A percentile compares a stretch with the other conserved stretches of the same genome.
phyloP scores from a whole-genome alignment of 1,140 invertebrate species.

The Frieseomelitta varia region DNA sequence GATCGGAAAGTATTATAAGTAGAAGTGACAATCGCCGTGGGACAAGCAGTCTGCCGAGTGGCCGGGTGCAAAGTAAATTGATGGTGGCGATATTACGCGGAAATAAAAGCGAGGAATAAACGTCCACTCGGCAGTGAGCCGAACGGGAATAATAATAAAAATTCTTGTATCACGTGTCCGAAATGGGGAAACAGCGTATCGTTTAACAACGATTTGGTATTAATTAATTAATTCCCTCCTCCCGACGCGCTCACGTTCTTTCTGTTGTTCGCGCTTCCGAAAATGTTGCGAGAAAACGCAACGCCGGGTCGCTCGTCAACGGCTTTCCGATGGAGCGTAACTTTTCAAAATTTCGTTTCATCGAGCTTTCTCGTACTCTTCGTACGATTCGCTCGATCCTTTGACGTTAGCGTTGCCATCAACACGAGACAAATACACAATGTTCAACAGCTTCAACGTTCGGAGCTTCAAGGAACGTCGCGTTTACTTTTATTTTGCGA shows the following conservation, averaged over 20 bases:
- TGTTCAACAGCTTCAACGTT: too few relatives aligned
- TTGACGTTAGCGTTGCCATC: too few relatives aligned
- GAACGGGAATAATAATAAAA: background rate
- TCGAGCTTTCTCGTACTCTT: too few relatives aligned
- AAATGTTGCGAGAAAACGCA: too few relatives aligned
- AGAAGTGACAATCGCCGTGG: constrained; percentile 65
- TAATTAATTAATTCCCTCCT: constrained; percentile 27
- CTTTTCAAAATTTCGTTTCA: too few relatives aligned
- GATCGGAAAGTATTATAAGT: constrained; percentile 67
- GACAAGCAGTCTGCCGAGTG: constrained; percentile 52
- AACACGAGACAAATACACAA: too few relatives aligned
- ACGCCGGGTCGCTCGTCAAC: too few relatives aligned
- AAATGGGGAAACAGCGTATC: background rate
- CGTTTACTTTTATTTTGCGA: too few relatives aligned
- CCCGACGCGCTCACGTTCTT: background rate
- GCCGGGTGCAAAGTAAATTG: constrained; percentile 48
- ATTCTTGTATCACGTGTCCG: constrained; percentile 6
- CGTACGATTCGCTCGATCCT: too few relatives aligned
- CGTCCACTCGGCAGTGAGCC: background rate
- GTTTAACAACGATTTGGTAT: constrained; percentile 16
- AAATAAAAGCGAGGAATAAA: constrained; percentile 43
- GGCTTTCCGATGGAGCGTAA: too few relatives aligned
- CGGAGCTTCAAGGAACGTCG: too few relatives aligned
- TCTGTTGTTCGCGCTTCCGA: background rate
- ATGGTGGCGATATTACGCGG: constrained; percentile 39